These are phyloP conservation scores for Ylistrum balloti DNA, from an alignment of 1,140 invertebrate genomes.

Conservation along the genomic window DNA sequence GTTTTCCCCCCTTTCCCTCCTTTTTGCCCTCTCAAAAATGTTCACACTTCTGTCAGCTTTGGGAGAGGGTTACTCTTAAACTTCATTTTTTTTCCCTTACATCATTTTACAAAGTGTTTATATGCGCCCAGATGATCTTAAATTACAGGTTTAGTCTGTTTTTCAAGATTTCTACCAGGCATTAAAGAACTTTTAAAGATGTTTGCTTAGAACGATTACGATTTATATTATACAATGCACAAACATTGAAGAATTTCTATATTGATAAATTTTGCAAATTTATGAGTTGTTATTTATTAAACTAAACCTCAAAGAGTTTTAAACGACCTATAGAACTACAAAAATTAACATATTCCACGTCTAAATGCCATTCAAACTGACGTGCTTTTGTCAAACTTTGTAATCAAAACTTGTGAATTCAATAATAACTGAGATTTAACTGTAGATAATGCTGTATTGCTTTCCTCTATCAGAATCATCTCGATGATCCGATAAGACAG, in stretches of 20 bases:
- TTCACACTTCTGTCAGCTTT: too few relatives aligned
- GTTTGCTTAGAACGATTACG: neutral
- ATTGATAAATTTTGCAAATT: conserved; percentile 36
- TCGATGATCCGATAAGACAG: conserved; percentile 6
- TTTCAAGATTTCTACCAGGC: neutral
- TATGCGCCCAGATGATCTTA: too few relatives aligned
- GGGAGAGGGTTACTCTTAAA: too few relatives aligned
- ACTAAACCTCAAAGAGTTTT: conserved; percentile 22
- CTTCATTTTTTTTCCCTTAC: too few relatives aligned
- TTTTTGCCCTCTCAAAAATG: too few relatives aligned
- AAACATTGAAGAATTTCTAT: neutral
- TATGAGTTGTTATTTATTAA: conserved; percentile 36
- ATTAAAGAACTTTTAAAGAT: neutral
- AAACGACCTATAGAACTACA: neutral
- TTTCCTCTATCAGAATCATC: conserved; percentile 2
- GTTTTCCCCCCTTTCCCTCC: too few relatives aligned
- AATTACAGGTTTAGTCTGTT: neutral
- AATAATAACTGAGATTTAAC: neutral
- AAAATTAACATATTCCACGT: neutral
- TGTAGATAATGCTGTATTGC: neutral
- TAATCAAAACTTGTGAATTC: conserved; percentile 1
- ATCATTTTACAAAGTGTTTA: too few relatives aligned
- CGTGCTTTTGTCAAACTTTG: neutral
- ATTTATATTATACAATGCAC: neutral
- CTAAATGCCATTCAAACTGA: neutral